These are phyloP conservation scores for Marisa cornuarietis DNA, from an alignment of 1,140 invertebrate species.

Conservation along the genomic window DNA sequence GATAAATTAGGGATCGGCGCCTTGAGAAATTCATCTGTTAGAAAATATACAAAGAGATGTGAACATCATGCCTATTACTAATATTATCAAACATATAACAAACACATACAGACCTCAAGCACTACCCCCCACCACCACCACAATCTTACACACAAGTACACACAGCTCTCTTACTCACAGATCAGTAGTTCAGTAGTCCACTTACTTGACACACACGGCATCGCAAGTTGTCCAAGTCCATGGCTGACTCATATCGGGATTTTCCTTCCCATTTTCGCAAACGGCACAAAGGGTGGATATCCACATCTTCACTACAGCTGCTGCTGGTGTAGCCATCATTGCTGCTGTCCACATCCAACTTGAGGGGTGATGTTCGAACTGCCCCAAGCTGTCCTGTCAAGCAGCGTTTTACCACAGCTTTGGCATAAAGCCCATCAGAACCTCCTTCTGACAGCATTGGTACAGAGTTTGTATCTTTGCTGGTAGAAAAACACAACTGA, in stretches of 20 bases:
- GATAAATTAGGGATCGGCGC: conserved; percentile 57
- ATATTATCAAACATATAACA: conserved; percentile 24
- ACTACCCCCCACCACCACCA: background rate
- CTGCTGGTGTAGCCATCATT: background rate
- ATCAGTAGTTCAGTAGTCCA: background rate
- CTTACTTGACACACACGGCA: conserved; percentile 17
- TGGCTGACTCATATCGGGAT: background rate
- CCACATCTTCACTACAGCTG: conserved; percentile 1
- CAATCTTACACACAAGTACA: background rate
- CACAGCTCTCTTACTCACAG: conserved; percentile 1
- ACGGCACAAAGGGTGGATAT: background rate
- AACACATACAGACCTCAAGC: conserved; percentile 15
- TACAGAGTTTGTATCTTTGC: too few species aligned
- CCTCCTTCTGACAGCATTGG: too few species aligned
- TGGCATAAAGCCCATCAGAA: background rate
- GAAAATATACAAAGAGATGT: conserved; percentile 28
- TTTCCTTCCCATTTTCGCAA: background rate
- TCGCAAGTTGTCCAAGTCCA: conserved; percentile 20
- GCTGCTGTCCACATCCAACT: background rate
- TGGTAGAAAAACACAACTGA: too few species aligned
- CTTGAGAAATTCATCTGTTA: conserved; percentile 53
- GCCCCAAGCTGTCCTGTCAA: conserved; percentile 12
- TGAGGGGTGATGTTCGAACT: conserved; percentile 1
- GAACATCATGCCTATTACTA: conserved; percentile 26
- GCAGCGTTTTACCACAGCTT: conserved; percentile 21